phyloP scores from a whole-genome alignment of 1,140 invertebrate species.

The Ostrea denselamellosa region DNA sequence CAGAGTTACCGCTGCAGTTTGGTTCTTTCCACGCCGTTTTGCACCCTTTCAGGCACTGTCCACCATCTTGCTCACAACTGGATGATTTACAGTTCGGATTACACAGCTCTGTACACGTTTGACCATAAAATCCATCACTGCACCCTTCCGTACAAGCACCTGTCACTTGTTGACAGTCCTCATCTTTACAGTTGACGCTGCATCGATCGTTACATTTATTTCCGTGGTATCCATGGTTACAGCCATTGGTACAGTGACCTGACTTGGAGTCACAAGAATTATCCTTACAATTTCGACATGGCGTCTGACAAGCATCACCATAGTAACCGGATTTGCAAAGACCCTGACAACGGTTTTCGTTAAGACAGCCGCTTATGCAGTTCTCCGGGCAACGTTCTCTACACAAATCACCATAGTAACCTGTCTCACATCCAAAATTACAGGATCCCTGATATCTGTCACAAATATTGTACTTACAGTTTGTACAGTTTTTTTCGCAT shows the following conservation, averaged over 20 bases:
- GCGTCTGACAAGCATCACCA: background rate
- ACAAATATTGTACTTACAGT: background rate
- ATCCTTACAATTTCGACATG: background rate
- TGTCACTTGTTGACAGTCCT: background rate
- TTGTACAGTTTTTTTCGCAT: background rate
- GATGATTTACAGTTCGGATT: background rate
- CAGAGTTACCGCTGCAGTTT: background rate
- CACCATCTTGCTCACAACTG: background rate
- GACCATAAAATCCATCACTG: background rate
- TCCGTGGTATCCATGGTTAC: background rate
- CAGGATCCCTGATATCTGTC: background rate
- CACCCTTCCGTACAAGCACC: background rate
- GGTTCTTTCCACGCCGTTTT: background rate
- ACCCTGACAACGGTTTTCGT: too few relatives aligned
- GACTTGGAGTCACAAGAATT: background rate
- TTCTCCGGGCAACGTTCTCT: too few relatives aligned
- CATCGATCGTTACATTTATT: background rate
- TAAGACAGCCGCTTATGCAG: too few relatives aligned
- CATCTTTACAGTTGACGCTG: background rate
- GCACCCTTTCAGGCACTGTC: background rate
- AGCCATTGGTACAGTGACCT: background rate
- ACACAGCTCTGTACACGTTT: background rate
- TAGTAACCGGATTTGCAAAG: background rate
- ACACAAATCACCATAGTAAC: background rate
- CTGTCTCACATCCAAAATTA: background rate